Base-by-base conservation (phyloP, 2,888 invertebrate species). In the Dynastes grantii region DNA sequence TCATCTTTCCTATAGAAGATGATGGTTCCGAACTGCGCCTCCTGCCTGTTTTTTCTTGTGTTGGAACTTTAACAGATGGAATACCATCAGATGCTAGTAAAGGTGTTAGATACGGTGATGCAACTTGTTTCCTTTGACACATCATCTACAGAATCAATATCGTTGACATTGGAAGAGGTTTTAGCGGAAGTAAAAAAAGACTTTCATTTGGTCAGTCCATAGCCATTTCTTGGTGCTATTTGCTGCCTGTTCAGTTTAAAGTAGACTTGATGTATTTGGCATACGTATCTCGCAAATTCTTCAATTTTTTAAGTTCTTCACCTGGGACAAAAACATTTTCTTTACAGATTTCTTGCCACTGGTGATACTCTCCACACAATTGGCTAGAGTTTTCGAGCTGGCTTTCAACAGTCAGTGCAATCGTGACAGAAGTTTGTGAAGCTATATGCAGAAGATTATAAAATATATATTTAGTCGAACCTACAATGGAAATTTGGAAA, bases 301-400 rank as follows among this genome's bases (percentile, higher is more conserved):
- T 75, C 75, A 58, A 75, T 13, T 75, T 76, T 49, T 76, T 65
- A 11, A 45, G 4, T 49, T 45, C 76, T 22, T 65, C 45, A 40
- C 65, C 76, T 49, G 22, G 27, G 55, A 51, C n/a, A 55, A 53
- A 67, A 49, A 32, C 37, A n/a, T 13, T 75, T 75, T 78, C 49
- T 16, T 78, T 78, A 63, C 76, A 79, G 76, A 49, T 79, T 71
- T 79, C 77, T 83, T 63, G 82, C 82, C 58, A 82, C 81, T 68
- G 83, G 82, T 51, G 81, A 83, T 68, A 81, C 81, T 53, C 80
- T 79, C 70, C 65, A 64, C 53, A 79, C 81, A 75, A 83, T 81
- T 71, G 79, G 53, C 4, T 58, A 70, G 16, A 16, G 16, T 16
- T 16, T 16, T 16, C 16, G 16, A 16, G 16, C 16, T 16, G 16